Conservation (phyloP, 2,113 vertebrate species). For the Colossoma macropomum region DNA sequence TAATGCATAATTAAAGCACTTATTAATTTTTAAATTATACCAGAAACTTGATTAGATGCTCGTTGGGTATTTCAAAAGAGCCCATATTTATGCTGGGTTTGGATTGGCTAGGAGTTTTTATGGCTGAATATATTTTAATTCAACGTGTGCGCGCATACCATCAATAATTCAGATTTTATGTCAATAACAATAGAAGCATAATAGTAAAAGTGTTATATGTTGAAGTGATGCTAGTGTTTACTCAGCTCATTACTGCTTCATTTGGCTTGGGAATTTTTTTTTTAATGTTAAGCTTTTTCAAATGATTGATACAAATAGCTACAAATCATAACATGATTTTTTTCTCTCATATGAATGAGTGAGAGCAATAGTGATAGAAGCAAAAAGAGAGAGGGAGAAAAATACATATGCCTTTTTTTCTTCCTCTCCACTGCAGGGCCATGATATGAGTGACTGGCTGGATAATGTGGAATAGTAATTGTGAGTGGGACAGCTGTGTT, state of each 20-base stretch:
- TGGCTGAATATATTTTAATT: slow-evolving; percentile 56
- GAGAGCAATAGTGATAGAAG: neutral
- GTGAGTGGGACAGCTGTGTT: slow-evolving; percentile 53
- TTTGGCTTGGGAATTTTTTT: slow-evolving; percentile 22
- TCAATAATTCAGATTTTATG: slow-evolving; percentile 71
- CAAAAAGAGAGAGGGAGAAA: slow-evolving; percentile 40
- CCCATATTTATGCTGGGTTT: slow-evolving; percentile 69
- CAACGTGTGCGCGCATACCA: slow-evolving; percentile 56
- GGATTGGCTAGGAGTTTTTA: slow-evolving; percentile 59
- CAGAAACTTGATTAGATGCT: slow-evolving; percentile 76
- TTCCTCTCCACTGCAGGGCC: slow-evolving; percentile 13
- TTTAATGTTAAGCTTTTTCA: slow-evolving; percentile 46
- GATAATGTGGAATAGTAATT: slow-evolving; percentile 59
- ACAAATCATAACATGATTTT: neutral
- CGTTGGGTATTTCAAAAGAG: slow-evolving; percentile 69
- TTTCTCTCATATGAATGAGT: neutral
- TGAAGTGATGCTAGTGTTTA: slow-evolving; percentile 59
- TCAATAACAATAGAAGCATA: slow-evolving; percentile 2
- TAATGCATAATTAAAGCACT: slow-evolving; percentile 50
- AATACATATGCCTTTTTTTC: slow-evolving; percentile 5
- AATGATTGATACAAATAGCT: slow-evolving; percentile 57
- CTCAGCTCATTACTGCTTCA: slow-evolving; percentile 55
- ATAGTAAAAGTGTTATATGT: slow-evolving; percentile 45
- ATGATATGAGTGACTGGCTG: slow-evolving; percentile 30
- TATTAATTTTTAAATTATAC: slow-evolving; percentile 60